Percentiles rank a stretch among this genome's conserved stretches.
Conservation (phyloP, 2,113 vertebrate species). For the Rhinichthys klamathensis region DNA sequence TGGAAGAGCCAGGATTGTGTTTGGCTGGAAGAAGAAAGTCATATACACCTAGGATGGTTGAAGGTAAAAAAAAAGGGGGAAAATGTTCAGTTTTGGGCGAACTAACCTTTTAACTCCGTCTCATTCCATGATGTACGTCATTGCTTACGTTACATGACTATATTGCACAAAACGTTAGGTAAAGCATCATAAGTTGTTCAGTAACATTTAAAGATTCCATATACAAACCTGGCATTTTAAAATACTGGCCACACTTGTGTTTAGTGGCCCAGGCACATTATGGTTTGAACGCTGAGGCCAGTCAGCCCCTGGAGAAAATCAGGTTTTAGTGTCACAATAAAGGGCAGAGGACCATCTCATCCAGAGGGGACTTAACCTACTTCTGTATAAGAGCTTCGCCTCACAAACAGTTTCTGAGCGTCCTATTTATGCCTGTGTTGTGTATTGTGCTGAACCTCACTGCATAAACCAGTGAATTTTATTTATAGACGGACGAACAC, state of each 20-base stretch:
- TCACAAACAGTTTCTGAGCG: slow-evolving; percentile 6
- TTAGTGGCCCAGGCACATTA: not conserved
- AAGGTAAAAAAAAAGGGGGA: no score
- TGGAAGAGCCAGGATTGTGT: no score
- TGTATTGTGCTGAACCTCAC: slow-evolving; percentile 5
- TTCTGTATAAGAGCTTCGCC: slow-evolving; percentile 9
- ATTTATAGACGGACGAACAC: not conserved
- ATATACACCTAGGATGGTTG: no score
- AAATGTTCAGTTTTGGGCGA: no score
- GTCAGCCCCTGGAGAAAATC: slow-evolving; percentile 20
- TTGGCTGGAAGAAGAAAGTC: no score
- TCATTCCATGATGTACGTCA: no score
- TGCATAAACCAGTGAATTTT: not conserved
- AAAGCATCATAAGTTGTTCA: not conserved
- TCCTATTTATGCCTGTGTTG: slow-evolving; percentile 5
- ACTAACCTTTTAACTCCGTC: no score
- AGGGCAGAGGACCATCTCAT: slow-evolving; percentile 21
- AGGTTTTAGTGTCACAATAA: slow-evolving; percentile 3
- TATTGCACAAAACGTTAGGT: not conserved
- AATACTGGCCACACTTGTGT: slow-evolving; percentile 16
- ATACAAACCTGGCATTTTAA: not conserved
- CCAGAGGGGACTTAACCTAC: slow-evolving; percentile 26
- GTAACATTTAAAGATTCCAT: not conserved
- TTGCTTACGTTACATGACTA: no score
- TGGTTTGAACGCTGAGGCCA: not conserved